Evolutionary conservation across 2,888 invertebrate species (phyloP), one percentile per base, ranked within the genome.

Genomic region (Salticus scenicus): DNA sequence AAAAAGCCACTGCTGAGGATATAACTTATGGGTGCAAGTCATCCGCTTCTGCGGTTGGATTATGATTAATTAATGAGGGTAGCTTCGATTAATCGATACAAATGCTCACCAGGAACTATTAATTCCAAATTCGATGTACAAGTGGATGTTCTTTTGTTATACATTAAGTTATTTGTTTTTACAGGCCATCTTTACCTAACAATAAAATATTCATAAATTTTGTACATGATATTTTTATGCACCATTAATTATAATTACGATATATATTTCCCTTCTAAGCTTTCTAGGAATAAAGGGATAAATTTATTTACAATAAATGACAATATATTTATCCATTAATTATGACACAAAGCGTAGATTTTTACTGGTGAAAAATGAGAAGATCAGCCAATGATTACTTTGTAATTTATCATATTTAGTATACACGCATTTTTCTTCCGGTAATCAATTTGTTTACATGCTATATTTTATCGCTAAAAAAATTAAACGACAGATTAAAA

Each of bases 1-100:
- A 24, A 24, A 57, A 24, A 57, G 57, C 24, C 57, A 57, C 17
- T 24, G 57, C 57, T 12, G 57, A 57, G 57, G 57, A 57, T 57
- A 57, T 20, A 24, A 24, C 57, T 57, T 24, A 57, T 17, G 24
- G 57, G 24, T 57, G 24, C 24, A 57, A 57, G 57, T 57, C 57
- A 57, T 24, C 20, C 20, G 57, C 24, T 57, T 57, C 57, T 57
- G 20, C 2, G 24, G 24, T 1, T 24, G 20, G 57, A 57, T 57
- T 57, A 57, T 57, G 57, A 24, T 24, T 57, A 57, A 57, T 57
- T 57, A 24, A 57, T 57, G 57, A 57, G 57, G 24, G 4, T 24
- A 7, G 20, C 57, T 24, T 24, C 57, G 57, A 57, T 57, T 57
- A 24, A 24, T 57, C 57, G 57, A 57, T 57, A 57, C 20, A 17